Conservation (phyloP, 2,888 invertebrate species). For the Entomobrya proxima region DNA sequence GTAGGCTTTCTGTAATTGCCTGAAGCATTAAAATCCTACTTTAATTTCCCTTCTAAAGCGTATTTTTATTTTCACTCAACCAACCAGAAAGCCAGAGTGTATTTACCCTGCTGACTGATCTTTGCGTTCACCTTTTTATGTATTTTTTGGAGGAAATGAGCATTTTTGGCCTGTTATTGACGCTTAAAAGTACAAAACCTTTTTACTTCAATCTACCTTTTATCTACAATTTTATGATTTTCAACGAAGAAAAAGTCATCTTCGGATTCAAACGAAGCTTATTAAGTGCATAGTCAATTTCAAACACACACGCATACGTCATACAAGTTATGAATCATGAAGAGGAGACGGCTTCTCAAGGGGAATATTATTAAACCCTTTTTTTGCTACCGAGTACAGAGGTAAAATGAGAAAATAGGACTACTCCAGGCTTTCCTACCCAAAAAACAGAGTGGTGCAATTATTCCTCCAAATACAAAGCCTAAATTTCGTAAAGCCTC, state of each 20-base stretch:
- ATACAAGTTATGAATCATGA: neutral
- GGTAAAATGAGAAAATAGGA: neutral
- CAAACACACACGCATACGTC: neutral
- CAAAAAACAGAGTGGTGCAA: neutral
- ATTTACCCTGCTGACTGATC: too few relatives aligned
- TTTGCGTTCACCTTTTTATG: too few relatives aligned
- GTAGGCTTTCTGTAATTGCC: too few relatives aligned
- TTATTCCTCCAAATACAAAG: neutral
- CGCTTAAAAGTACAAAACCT: too few relatives aligned
- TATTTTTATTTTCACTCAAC: too few relatives aligned
- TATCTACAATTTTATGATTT: neutral
- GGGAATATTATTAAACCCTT: too few relatives aligned
- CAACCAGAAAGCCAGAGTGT: too few relatives aligned
- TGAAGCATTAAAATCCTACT: too few relatives aligned
- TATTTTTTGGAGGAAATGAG: too few relatives aligned
- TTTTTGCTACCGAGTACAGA: neutral
- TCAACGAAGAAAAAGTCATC: neutral
- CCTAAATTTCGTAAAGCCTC: neutral
- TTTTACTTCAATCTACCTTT: neutral
- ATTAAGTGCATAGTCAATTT: neutral
- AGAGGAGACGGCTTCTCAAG: neutral
- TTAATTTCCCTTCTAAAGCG: too few relatives aligned
- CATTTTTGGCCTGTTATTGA: too few relatives aligned
- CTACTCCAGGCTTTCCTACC: too few relatives aligned
- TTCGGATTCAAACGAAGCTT: neutral